phyloP scores from a whole-genome alignment of 2,113 vertebrate species.

The Lampris megalopsis region DNA sequence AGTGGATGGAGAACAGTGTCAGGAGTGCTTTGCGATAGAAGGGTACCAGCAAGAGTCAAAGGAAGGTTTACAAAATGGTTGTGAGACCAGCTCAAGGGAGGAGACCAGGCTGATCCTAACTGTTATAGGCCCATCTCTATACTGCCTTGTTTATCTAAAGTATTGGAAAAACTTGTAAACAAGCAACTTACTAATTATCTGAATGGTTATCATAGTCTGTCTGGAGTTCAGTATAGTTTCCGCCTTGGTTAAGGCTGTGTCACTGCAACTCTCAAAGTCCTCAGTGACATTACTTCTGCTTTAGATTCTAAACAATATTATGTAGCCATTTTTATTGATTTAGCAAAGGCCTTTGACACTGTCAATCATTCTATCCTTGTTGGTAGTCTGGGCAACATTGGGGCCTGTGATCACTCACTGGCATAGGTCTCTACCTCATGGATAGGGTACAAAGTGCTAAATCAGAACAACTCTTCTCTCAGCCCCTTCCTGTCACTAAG shows the following conservation, averaged over 20 bases:
- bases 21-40: too few relatives aligned
- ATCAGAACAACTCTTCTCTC: not conserved
- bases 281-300: conserved; percentile 4
- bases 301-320: not conserved
- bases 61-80: too few relatives aligned
- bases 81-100: too few relatives aligned
- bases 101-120: not conserved
- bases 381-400: not conserved
- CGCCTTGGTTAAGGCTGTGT: not conserved
- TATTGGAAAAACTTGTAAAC: not conserved
- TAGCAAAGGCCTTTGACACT: conserved; percentile 11
- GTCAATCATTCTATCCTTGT: not conserved
- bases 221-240: not conserved
- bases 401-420: too few relatives aligned
- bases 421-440: not conserved
- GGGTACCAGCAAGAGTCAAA: too few relatives aligned
- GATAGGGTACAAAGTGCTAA: conserved; percentile 6
- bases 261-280: conserved; percentile 4
- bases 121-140: not conserved
- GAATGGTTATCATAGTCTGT: not conserved
- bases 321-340: conserved; percentile 2
- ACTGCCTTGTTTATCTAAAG: not conserved
- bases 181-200: not conserved
- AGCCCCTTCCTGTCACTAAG: conserved; percentile 1
- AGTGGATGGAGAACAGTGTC: too few relatives aligned